A percentile compares a stretch with the other conserved stretches of the same genome.
phyloP scores from a whole-genome alignment of 2,113 vertebrate species.

The Xenopus borealis region DNA sequence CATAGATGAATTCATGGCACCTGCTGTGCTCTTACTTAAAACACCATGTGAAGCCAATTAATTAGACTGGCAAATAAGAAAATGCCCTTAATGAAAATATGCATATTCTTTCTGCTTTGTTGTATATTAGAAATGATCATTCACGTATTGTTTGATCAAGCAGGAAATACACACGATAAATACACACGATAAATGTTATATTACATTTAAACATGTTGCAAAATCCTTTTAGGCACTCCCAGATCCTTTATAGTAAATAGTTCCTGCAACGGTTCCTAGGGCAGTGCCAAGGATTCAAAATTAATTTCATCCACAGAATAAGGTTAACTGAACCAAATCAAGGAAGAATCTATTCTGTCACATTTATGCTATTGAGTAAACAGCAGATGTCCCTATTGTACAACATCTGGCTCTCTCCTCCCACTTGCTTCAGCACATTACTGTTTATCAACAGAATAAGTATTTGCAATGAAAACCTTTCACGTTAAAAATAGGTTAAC shows the following conservation, averaged over 20 bases:
- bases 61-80: slow-evolving; percentile 28
- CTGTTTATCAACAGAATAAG: slow-evolving; percentile 41
- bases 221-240: background rate
- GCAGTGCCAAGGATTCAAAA: background rate
- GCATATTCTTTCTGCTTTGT: slow-evolving; percentile 3
- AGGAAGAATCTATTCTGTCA: slow-evolving; percentile 28
- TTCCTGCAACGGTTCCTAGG: background rate
- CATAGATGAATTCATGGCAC: slow-evolving; percentile 20
- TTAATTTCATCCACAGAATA: slow-evolving; percentile 14
- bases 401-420: slow-evolving; percentile 38
- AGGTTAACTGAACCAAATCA: slow-evolving; percentile 39
- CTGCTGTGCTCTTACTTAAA: slow-evolving; percentile 33
- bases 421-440: slow-evolving; percentile 35
- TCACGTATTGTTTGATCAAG: background rate
- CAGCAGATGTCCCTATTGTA: slow-evolving; percentile 44
- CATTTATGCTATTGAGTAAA: slow-evolving; percentile 37
- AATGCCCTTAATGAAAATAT: slow-evolving; percentile 10
- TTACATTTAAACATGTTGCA: background rate
- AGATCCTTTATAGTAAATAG: background rate
- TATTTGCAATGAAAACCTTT: slow-evolving; percentile 38
- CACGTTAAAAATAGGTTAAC: slow-evolving; percentile 36
- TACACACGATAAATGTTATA: background rate
- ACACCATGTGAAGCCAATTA: slow-evolving; percentile 40
- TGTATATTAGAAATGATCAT: slow-evolving; percentile 15
- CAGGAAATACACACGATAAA: background rate